Evolutionary conservation across 1,140 invertebrate species (phyloP).

Genomic region (Drosophila gunungcola): DNA sequence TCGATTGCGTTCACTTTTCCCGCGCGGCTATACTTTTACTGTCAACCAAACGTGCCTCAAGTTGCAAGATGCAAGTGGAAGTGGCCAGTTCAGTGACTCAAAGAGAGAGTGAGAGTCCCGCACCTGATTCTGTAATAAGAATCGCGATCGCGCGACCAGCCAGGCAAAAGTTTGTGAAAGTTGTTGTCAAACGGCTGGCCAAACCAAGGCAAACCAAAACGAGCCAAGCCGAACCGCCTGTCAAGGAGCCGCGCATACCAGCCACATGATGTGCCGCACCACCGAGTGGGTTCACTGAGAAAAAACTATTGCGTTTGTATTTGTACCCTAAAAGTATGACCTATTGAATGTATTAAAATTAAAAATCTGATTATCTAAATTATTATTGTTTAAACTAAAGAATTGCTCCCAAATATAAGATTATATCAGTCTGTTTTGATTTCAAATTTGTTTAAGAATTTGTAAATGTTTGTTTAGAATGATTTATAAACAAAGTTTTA

Average conservation of each 20-base stretch:
- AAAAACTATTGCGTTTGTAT: background rate
- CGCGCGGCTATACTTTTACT: slow-evolving; percentile 68
- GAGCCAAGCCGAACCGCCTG: slow-evolving; percentile 27
- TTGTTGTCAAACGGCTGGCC: slow-evolving; percentile 57
- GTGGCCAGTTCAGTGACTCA: slow-evolving; percentile 68
- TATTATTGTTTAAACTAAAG: no score
- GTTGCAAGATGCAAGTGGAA: slow-evolving; percentile 19
- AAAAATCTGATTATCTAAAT: no score
- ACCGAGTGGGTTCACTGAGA: slow-evolving; percentile 18
- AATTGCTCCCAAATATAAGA: no score
- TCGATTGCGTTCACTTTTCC: slow-evolving; percentile 79
- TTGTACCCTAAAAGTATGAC: no score
- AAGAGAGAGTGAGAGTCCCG: slow-evolving; percentile 63
- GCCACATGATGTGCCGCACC: slow-evolving; percentile 62
- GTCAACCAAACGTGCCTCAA: slow-evolving; percentile 66
- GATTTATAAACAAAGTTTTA: no score
- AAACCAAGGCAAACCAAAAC: background rate
- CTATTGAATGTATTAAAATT: no score
- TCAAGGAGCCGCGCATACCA: slow-evolving; percentile 70
- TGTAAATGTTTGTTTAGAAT: no score
- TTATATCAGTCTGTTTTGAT: no score
- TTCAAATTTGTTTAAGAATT: no score
- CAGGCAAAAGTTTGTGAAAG: slow-evolving; percentile 70
- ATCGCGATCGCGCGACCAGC: slow-evolving; percentile 48
- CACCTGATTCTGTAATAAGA: slow-evolving; percentile 82